Percentiles rank a stretch among this genome's conserved stretches.
These are phyloP conservation scores for Coturnix japonica DNA, from an alignment of 2,113 vertebrate genomes.

Conservation along the genomic window DNA sequence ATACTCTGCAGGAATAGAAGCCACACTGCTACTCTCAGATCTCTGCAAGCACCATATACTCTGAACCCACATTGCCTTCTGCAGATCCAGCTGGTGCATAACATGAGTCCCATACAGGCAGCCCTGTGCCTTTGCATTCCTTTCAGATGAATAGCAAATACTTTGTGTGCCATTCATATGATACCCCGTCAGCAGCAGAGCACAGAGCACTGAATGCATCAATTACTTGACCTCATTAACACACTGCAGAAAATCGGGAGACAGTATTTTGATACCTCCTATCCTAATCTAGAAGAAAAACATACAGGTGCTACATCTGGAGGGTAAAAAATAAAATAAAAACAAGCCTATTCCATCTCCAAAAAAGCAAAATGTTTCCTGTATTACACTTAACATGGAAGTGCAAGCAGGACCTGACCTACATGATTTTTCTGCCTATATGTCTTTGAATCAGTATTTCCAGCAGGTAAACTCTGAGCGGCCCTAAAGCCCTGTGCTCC, in stretches of 20 bases:
- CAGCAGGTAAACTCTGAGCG: constrained; percentile 13
- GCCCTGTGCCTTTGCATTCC: neutral
- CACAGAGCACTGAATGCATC: neutral
- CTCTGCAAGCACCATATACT: neutral
- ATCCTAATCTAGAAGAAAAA: neutral
- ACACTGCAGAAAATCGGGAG: neutral
- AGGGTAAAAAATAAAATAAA: neutral
- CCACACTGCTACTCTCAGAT: neutral
- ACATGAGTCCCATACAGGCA: neutral
- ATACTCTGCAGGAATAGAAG: neutral
- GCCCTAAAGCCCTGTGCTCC: neutral
- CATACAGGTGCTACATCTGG: neutral
- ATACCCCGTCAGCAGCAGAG: neutral
- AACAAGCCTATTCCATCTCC: neutral
- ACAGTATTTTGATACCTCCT: neutral
- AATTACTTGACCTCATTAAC: constrained; percentile 20
- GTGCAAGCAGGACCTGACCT: neutral
- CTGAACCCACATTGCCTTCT: neutral
- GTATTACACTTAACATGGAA: neutral
- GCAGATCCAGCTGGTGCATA: neutral
- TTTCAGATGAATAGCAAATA: neutral
- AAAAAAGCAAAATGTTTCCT: neutral
- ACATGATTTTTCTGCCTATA: neutral
- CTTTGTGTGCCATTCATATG: neutral
- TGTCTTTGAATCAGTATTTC: constrained; percentile 24